Conservation (phyloP, 1,140 invertebrate genomes). For the Chymomyza costata region DNA sequence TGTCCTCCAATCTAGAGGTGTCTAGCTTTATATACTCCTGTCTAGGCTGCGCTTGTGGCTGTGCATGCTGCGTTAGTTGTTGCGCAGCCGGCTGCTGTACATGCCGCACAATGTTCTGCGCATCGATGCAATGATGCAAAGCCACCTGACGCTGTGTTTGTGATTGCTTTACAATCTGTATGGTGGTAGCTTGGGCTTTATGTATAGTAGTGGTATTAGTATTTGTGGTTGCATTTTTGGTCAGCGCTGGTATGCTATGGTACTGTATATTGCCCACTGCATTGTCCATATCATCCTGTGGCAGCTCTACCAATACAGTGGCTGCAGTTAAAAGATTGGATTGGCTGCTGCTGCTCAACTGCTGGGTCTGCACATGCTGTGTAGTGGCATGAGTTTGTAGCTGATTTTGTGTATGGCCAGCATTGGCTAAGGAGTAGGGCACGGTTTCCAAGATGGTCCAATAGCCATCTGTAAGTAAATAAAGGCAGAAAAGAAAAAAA, state of each 20-base stretch:
- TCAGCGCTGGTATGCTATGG: slow-evolving; percentile 58
- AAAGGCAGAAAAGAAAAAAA: slow-evolving; percentile 5
- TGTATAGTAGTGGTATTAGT: slow-evolving; percentile 45
- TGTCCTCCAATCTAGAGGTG: slow-evolving; percentile 60
- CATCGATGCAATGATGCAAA: slow-evolving; percentile 44
- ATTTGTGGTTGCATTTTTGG: slow-evolving; percentile 54
- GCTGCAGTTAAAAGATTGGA: slow-evolving; percentile 45
- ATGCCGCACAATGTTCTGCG: slow-evolving; percentile 10
- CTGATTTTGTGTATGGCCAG: slow-evolving; percentile 21
- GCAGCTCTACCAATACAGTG: slow-evolving; percentile 68
- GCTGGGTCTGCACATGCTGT: too few species aligned
- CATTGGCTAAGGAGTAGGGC: slow-evolving; percentile 57
- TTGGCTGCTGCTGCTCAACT: slow-evolving; percentile 16
- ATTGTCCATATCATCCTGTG: slow-evolving; percentile 63
- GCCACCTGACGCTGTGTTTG: slow-evolving; percentile 47
- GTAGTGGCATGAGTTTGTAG: not conserved
- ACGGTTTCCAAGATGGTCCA: slow-evolving; percentile 73
- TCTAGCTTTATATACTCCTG: slow-evolving; percentile 70
- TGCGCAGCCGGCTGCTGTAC: slow-evolving; percentile 23
- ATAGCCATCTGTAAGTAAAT: slow-evolving; percentile 54
- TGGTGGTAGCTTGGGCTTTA: slow-evolving; percentile 58
- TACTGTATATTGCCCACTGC: slow-evolving; percentile 67
- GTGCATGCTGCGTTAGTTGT: slow-evolving; percentile 20
- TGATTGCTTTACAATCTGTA: slow-evolving; percentile 60
- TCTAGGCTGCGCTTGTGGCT: slow-evolving; percentile 19